These are phyloP conservation scores for Athalia cordata DNA, from an alignment of 2,888 invertebrate genomes.

Conservation along the genomic window DNA sequence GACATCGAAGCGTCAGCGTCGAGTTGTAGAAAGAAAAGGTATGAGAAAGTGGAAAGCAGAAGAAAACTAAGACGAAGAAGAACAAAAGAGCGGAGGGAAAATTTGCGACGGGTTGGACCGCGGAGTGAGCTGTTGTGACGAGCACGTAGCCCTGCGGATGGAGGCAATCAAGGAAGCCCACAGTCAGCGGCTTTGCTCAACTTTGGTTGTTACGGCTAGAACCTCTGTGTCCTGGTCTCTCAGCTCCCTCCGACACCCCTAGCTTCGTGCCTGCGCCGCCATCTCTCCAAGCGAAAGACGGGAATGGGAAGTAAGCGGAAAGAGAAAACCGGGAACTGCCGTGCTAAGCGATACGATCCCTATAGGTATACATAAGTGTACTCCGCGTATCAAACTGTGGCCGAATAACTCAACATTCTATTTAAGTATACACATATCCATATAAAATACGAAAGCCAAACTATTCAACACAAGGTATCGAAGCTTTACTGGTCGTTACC, in stretches of 20 bases:
- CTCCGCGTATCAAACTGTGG: too few relatives aligned
- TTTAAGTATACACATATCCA: too few relatives aligned
- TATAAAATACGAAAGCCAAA: too few relatives aligned
- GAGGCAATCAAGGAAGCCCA: constrained; percentile 71
- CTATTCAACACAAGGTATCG: too few relatives aligned
- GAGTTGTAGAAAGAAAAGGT: too few relatives aligned
- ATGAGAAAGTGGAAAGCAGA: too few relatives aligned
- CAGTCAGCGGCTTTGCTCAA: constrained; percentile 69
- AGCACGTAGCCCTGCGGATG: constrained; percentile 72
- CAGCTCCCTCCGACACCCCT: constrained; percentile 52
- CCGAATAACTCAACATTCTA: too few relatives aligned
- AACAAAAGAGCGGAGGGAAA: constrained; percentile 2
- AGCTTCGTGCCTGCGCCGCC: constrained; percentile 32
- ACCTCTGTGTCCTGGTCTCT: constrained; percentile 51
- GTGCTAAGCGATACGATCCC: constrained; percentile 41
- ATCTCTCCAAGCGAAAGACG: constrained; percentile 16
- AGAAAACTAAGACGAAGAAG: too few relatives aligned
- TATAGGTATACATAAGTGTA: background rate
- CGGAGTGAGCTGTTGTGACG: constrained; percentile 69
- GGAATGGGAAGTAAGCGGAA: constrained; percentile 27
- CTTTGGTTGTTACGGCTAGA: constrained; percentile 63
- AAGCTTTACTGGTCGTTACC: too few relatives aligned
- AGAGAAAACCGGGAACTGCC: constrained; percentile 32
- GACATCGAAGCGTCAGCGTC: too few relatives aligned
- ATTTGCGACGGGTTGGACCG: constrained; percentile 29